Evolutionary conservation across 1,140 invertebrate genomes (phyloP).

Genomic region (Aphelinus certus): DNA sequence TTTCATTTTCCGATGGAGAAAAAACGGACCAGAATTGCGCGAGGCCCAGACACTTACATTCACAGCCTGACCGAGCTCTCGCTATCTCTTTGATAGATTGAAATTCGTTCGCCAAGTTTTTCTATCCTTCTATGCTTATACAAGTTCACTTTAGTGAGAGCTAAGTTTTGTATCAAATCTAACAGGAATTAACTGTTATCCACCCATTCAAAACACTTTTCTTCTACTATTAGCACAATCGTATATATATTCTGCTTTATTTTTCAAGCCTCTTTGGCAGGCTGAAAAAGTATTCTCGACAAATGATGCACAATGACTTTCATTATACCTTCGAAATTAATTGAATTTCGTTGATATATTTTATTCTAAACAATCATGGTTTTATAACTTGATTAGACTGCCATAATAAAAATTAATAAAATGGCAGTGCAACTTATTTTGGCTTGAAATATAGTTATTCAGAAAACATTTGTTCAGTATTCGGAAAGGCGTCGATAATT

Average conservation of each 20-base stretch:
- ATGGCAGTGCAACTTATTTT: constrained; percentile 34
- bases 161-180: constrained; percentile 40
- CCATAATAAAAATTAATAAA: constrained; percentile 31
- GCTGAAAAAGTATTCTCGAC: constrained; percentile 20
- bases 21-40: constrained; percentile 49
- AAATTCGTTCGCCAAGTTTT: constrained; percentile 33
- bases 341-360: constrained; percentile 19
- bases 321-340: constrained; percentile 19
- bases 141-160: constrained; percentile 38
- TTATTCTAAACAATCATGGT: constrained; percentile 13
- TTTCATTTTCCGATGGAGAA: constrained; percentile 42
- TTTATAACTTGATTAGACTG: constrained; percentile 33
- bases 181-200: constrained; percentile 44
- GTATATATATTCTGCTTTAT: neutral
- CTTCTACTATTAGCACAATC: constrained; percentile 1
- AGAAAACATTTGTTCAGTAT: constrained; percentile 23
- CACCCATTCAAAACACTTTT: constrained; percentile 39
- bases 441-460: constrained; percentile 16
- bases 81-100: constrained; percentile 41
- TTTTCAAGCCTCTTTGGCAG: constrained; percentile 11
- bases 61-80: constrained; percentile 65
- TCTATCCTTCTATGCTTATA: constrained; percentile 20
- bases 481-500: constrained; percentile 15
- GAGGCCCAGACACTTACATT: constrained; percentile 64
- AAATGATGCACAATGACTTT: constrained; percentile 30